Evolutionary conservation across 2,797 vertebrate genomes (phyloP).

Genomic region (Streptopelia turtur): DNA sequence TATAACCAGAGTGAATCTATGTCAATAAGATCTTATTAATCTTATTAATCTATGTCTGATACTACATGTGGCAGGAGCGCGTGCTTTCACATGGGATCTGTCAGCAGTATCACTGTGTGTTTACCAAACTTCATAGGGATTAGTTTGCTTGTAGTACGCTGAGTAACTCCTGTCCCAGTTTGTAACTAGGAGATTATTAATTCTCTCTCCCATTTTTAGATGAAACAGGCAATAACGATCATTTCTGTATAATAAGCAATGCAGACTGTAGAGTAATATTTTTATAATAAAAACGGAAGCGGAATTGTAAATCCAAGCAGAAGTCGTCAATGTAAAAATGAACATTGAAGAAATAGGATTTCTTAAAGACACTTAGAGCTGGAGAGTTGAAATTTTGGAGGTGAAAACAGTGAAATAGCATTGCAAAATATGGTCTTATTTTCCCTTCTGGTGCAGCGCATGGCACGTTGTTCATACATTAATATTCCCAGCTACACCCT

Average conservation of each 20-base stretch:
- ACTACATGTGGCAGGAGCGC: neutral
- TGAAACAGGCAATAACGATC: neutral
- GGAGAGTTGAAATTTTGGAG: neutral
- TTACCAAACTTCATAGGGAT: constrained; percentile 13
- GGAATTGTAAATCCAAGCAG: neutral
- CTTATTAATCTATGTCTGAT: neutral
- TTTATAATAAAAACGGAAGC: neutral
- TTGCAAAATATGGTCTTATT: neutral
- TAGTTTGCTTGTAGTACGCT: neutral
- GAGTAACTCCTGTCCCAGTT: neutral
- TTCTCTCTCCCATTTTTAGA: neutral
- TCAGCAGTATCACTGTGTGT: neutral
- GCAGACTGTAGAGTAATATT: neutral
- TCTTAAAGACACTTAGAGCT: neutral
- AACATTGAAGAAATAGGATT: neutral
- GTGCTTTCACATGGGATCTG: neutral
- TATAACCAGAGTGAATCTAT: neutral
- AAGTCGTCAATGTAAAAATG: neutral
- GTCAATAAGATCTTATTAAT: neutral
- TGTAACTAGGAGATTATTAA: neutral
- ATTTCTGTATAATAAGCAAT: neutral
- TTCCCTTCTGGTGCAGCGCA: neutral
- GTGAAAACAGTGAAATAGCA: neutral
- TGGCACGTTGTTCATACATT: neutral
- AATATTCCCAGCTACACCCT: neutral